These are phyloP conservation scores for Melinaea marsaeus DNA, from an alignment of 2,888 invertebrate genomes.

Conservation along the genomic window DNA sequence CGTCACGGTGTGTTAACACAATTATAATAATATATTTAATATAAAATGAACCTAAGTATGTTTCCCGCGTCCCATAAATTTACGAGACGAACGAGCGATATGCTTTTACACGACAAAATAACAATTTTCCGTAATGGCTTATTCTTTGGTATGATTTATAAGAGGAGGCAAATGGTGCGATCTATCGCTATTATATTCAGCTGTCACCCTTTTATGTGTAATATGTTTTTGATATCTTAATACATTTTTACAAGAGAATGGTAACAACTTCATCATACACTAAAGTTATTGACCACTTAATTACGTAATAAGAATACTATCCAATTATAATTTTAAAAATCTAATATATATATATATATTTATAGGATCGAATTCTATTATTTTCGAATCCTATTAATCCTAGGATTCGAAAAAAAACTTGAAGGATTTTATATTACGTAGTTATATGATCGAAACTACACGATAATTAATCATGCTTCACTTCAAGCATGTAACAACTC, in stretches of 20 bases:
- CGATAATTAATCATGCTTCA: too few relatives aligned
- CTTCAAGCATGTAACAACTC: too few relatives aligned
- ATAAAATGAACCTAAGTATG: background rate
- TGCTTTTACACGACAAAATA: conserved; percentile 18
- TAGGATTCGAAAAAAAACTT: too few relatives aligned
- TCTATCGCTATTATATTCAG: conserved; percentile 2
- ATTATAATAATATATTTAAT: too few relatives aligned
- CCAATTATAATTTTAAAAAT: too few relatives aligned
- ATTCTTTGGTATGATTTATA: conserved; percentile 18
- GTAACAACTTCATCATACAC: background rate
- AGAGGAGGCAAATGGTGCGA: conserved; percentile 6
- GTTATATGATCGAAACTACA: too few relatives aligned
- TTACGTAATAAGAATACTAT: too few relatives aligned
- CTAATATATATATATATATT: too few relatives aligned
- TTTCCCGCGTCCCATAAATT: conserved; percentile 9
- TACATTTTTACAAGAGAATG: background rate
- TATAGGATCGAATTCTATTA: too few relatives aligned
- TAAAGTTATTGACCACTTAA: too few relatives aligned
- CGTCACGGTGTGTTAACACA: conserved; percentile 13
- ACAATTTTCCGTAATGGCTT: conserved; percentile 14
- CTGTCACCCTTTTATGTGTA: conserved; percentile 4
- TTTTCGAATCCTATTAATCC: too few relatives aligned
- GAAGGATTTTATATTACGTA: too few relatives aligned
- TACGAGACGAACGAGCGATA: conserved; percentile 7
- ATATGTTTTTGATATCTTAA: background rate